Conservation (phyloP, 1,140 invertebrate genomes). For the Oncopeltus fasciatus region DNA sequence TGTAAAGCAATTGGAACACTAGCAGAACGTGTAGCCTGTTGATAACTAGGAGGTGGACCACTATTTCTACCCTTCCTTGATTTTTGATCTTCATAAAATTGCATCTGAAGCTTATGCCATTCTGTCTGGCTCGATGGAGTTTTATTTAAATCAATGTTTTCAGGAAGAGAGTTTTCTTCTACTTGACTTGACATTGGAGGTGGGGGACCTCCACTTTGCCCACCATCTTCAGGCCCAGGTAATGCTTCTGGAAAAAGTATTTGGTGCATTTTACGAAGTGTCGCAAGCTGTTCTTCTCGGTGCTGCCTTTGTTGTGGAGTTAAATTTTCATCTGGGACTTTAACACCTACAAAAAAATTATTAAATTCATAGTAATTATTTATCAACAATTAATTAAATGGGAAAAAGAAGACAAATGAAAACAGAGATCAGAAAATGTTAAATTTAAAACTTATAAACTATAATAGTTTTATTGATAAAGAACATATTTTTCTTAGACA, state of each 20-base stretch:
- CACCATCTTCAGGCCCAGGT: constrained; percentile 29
- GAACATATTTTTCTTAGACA: too few species aligned
- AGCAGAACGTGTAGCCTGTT: constrained; percentile 63
- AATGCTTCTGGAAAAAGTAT: constrained; percentile 50
- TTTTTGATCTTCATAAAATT: constrained; percentile 57
- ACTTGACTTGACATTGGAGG: too few species aligned
- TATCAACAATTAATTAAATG: too few species aligned
- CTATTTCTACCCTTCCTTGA: constrained; percentile 34
- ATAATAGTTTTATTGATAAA: too few species aligned
- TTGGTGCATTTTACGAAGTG: constrained; percentile 80
- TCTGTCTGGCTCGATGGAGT: constrained; percentile 45
- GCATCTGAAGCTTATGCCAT: constrained; percentile 79
- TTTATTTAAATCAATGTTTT: constrained; percentile 18
- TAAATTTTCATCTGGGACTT: constrained; percentile 89
- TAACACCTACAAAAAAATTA: constrained; percentile 46
- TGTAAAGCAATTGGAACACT: constrained; percentile 67
- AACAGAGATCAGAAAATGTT: too few species aligned
- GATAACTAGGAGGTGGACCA: constrained; percentile 75
- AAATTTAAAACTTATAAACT: too few species aligned
- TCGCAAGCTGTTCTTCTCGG: constrained; percentile 80
- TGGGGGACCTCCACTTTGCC: constrained; percentile 24
- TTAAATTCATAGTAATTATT: not conserved
- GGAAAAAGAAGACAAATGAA: too few species aligned
- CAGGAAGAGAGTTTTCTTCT: constrained; percentile 18
- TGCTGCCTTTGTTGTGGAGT: constrained; percentile 90